Conservation (phyloP, 2,888 invertebrate genomes). For the Tenthredo notha region DNA sequence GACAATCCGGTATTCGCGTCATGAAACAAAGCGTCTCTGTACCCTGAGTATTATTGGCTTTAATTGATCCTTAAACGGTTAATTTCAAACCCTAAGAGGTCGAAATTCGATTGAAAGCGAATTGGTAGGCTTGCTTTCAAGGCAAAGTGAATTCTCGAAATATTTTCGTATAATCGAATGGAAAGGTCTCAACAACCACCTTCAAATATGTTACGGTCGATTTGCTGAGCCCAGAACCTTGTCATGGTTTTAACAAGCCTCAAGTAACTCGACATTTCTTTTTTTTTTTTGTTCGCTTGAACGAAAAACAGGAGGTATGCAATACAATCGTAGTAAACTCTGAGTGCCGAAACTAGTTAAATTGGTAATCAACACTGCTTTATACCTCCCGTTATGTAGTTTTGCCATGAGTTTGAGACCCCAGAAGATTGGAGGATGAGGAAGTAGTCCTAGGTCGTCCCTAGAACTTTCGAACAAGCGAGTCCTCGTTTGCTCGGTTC, state of each 20-base stretch:
- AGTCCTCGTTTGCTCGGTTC: background rate
- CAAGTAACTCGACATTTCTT: background rate
- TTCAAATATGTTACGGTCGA: constrained; percentile 12
- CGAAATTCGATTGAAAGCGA: background rate
- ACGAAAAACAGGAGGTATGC: background rate
- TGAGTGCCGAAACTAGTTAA: background rate
- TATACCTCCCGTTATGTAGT: background rate
- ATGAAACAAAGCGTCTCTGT: constrained; percentile 3
- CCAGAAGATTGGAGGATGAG: background rate
- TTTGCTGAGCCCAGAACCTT: background rate
- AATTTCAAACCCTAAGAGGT: constrained; percentile 11
- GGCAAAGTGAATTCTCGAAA: constrained; percentile 23
- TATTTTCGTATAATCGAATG: constrained; percentile 7
- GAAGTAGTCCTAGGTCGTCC: background rate
- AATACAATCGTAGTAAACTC: background rate
- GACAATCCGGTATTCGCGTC: background rate
- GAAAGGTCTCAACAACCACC: background rate
- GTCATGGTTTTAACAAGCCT: background rate
- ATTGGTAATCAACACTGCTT: constrained; percentile 13
- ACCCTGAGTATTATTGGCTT: background rate
- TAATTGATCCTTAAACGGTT: constrained; percentile 16
- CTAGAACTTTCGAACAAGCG: background rate
- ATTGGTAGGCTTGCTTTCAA: constrained; percentile 1
- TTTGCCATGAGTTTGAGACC: background rate
- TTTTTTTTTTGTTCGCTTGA: too few relatives aligned